Conservation (phyloP, 2,113 vertebrate genomes). For the Amphiprion percula region DNA sequence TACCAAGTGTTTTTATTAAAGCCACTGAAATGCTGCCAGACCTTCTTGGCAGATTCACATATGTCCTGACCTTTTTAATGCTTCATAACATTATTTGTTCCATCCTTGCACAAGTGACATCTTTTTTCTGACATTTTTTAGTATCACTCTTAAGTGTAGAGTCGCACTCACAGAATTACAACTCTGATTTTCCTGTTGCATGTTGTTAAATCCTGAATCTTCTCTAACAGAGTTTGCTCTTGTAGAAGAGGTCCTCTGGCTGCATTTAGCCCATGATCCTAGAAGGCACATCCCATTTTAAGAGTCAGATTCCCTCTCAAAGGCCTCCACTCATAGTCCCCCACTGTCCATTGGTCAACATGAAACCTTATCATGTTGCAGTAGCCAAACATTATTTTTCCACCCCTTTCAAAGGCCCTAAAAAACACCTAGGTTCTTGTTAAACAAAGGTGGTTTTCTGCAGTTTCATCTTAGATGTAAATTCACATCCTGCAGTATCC, state of each 20-base stretch:
- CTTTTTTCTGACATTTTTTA: too few species aligned
- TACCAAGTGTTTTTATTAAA: constrained; percentile 39
- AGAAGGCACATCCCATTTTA: constrained; percentile 30
- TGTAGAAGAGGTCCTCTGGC: constrained; percentile 14
- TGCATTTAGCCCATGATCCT: constrained; percentile 26
- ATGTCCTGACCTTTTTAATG: constrained; percentile 37
- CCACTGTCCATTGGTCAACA: constrained; percentile 39
- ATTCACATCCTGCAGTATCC: constrained; percentile 20
- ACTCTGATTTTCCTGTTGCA: constrained; percentile 2
- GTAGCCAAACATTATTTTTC: constrained; percentile 58
- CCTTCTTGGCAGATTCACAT: constrained; percentile 40
- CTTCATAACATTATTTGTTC: constrained; percentile 23
- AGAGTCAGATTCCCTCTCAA: constrained; percentile 38
- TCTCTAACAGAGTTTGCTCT: not conserved
- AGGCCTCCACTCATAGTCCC: constrained; percentile 11
- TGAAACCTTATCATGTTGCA: constrained; percentile 49
- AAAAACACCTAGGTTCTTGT: constrained; percentile 23
- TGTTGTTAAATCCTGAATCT: not conserved
- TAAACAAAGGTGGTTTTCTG: constrained; percentile 8
- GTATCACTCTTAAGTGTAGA: not conserved
- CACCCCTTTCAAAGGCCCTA: constrained; percentile 1
- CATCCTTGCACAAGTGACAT: not conserved
- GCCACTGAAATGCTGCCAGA: constrained; percentile 43
- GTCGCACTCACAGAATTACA: not conserved
- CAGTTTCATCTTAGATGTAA: constrained; percentile 40